phyloP scores from a whole-genome alignment of 30 jellyfish, hydroid and myxozoan species.

The Aurelia sp. region DNA sequence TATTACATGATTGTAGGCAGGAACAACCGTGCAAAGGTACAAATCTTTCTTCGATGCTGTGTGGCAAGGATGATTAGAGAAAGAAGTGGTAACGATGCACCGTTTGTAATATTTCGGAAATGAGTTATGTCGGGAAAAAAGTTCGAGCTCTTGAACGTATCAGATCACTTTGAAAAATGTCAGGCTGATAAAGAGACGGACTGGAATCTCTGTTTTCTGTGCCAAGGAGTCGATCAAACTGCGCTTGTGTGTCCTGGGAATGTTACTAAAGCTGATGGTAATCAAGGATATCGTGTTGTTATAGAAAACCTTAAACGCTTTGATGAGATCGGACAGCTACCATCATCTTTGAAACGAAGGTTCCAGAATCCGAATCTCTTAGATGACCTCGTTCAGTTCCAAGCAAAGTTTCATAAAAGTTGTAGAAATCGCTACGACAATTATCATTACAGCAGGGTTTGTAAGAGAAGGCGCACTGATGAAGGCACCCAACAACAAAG shows the following conservation, averaged over 20 bases:
- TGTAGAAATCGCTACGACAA: slow-evolving; percentile 24
- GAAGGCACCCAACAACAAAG: too few relatives aligned
- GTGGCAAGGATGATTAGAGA: too few relatives aligned
- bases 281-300: slow-evolving; percentile 2
- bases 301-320: slow-evolving; percentile 2
- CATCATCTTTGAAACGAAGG: background rate
- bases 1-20: too few relatives aligned
- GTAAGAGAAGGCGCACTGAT: background rate
- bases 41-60: too few relatives aligned
- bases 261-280: background rate
- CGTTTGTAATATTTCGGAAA: background rate
- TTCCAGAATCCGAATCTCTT: background rate
- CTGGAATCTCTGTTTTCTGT: slow-evolving; percentile 28
- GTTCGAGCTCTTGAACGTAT: slow-evolving; percentile 9
- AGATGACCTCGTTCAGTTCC: background rate
- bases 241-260: slow-evolving; percentile 21
- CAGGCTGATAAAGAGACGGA: slow-evolving; percentile 7
- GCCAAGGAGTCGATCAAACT: slow-evolving; percentile 1
- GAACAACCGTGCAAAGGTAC: too few relatives aligned
- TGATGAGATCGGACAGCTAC: slow-evolving; percentile 27
- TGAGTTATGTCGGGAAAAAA: slow-evolving; percentile 3
- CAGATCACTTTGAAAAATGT: slow-evolving; percentile 21
- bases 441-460: background rate
- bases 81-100: too few relatives aligned
- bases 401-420: slow-evolving; percentile 25